Percentiles rank a stretch among this genome's conserved stretches.
Evolutionary conservation across 2,113 vertebrate genomes (phyloP).

Genomic region (Lasiurus cinereus): DNA sequence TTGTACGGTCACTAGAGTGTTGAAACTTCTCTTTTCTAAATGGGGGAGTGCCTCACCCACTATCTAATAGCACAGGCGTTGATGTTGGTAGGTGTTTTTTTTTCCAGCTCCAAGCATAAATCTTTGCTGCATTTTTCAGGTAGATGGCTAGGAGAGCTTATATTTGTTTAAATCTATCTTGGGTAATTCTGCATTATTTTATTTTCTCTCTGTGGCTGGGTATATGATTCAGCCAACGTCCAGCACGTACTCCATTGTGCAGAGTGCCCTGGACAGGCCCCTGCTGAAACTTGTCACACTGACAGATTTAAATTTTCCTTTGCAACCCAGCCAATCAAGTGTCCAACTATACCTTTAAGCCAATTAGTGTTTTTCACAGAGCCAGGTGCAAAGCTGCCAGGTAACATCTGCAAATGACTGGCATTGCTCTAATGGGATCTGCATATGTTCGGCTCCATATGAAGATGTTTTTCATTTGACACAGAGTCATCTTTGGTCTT

Average conservation of each 20-base stretch:
- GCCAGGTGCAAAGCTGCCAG: constrained; percentile 51
- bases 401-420: constrained; percentile 64
- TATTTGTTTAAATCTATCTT: constrained; percentile 2
- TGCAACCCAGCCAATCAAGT: constrained; percentile 2
- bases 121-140: constrained; percentile 38
- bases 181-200: not conserved
- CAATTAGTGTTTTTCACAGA: constrained; percentile 57
- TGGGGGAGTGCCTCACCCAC: not conserved
- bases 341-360: not conserved
- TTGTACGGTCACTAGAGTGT: not conserved
- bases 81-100: constrained; percentile 15
- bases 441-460: constrained; percentile 1
- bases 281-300: not conserved
- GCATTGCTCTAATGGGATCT: constrained; percentile 49
- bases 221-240: not conserved
- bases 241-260: rapidly evolving
- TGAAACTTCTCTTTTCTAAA: not conserved
- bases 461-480: constrained; percentile 62
- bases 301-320: not conserved
- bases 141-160: constrained; percentile 1
- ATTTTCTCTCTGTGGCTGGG: not conserved
- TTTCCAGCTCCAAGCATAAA: constrained; percentile 34
- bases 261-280: too few relatives aligned
- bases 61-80: not conserved
- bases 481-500: not conserved